Evolutionary conservation across 2,113 vertebrate genomes (phyloP).

Genomic region (Orcinus orca): DNA sequence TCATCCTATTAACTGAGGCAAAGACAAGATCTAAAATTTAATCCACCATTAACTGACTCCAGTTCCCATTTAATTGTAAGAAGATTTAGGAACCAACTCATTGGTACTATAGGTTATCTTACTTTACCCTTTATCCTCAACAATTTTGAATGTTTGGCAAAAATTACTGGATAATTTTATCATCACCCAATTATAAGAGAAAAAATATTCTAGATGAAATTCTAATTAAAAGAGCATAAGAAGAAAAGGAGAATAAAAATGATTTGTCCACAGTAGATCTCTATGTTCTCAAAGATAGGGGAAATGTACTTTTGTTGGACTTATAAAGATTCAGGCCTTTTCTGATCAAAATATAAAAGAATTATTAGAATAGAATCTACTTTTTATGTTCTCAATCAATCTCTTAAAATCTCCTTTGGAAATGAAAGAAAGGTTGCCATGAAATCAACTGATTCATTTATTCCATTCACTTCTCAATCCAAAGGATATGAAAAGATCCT

Average conservation of each 20-base stretch:
- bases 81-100: neutral
- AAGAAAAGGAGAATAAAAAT: slow-evolving; percentile 13
- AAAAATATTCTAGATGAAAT: slow-evolving; percentile 17
- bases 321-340: neutral
- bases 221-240: neutral
- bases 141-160: neutral
- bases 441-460: neutral
- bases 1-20: neutral
- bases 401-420: neutral
- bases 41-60: neutral
- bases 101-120: slow-evolving; percentile 23
- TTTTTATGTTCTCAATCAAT: neutral
- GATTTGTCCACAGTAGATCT: neutral
- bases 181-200: neutral
- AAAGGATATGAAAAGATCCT: neutral
- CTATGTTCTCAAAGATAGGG: neutral
- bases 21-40: neutral
- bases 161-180: neutral
- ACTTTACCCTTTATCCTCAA: neutral
- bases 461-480: neutral
- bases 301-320: neutral
- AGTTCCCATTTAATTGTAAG: neutral
- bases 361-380: neutral
- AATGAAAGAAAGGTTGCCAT: neutral
- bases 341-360: slow-evolving; percentile 14